Base-by-base conservation (phyloP, 1,140 invertebrate species). In the Steinernema khuongi region DNA sequence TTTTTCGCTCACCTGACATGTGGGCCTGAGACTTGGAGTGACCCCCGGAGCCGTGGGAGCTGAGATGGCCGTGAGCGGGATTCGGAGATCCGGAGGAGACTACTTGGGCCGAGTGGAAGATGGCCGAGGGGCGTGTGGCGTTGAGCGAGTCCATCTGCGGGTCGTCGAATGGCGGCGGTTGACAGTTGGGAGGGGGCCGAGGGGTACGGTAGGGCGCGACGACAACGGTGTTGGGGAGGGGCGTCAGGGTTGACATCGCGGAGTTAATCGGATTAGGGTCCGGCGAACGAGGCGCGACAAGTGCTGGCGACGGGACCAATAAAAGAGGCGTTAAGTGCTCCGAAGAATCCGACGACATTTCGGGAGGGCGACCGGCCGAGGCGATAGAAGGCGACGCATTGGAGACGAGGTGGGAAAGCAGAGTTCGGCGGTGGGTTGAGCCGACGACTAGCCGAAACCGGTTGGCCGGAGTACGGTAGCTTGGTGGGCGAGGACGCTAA, bases 1-100 rank as follows among this genome's bases (percentile, higher is more conserved):
- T 41, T 41, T 41, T 60, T 26, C 50, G 50, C 50, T 60, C 50
- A 60, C 50, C 50, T 60, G 50, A 60, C 50, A 60, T 60, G 26
- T 60, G 19, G 50, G 19, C 36, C 36, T 60, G 50, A 7, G 50
- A 22, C 26, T 60, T 11, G 4, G 50, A 60, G 50, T 60, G 50
- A 60, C 26, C 50, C 7, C 4, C 50, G 50, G 22, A 26, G 11
- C 4, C 4, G 7, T 4, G 50, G 7, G 22, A 26, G 50, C 50
- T 60, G 50, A 2, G 50, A 22, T 7, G 50, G 50, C 7, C 50
- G 50, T 41, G 2, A 22, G 50, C 14, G 50, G 11, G 50, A n/a
- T n/a, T 26, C 50, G 50, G 50, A 60, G 50, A 22, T 22, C 22
- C 50, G 50, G 50, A 60, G 50, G 50, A 17, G 50, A 60, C 50